Conservation (phyloP, 1,140 invertebrate genomes). For the Anastrepha obliqua region DNA sequence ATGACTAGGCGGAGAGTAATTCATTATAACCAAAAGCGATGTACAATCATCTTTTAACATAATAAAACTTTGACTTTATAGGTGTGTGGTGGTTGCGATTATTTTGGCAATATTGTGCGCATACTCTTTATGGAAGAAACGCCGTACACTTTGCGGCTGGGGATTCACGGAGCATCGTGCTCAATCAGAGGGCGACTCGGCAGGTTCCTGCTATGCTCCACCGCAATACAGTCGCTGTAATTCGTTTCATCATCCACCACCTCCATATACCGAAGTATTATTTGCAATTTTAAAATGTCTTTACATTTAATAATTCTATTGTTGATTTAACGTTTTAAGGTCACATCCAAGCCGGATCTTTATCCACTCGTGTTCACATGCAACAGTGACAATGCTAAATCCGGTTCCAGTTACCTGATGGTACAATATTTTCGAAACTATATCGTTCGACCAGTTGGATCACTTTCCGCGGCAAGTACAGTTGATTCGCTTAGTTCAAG, state of each 20-base stretch:
- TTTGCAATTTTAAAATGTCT: background rate
- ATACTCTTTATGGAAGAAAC: constrained; percentile 81
- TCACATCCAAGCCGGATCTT: constrained; percentile 88
- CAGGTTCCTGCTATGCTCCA: constrained; percentile 84
- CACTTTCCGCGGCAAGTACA: constrained; percentile 86
- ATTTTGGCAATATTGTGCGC: constrained; percentile 79
- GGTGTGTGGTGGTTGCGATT: constrained; percentile 78
- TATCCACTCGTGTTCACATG: constrained; percentile 89
- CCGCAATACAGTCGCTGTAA: constrained; percentile 86
- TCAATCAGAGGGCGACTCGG: constrained; percentile 82
- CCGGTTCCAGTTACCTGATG: constrained; percentile 84
- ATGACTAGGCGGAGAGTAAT: no score
- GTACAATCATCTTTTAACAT: no score
- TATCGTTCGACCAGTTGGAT: constrained; percentile 82
- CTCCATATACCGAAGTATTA: constrained; percentile 87
- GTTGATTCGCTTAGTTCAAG: constrained; percentile 88
- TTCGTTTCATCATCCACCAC: constrained; percentile 85
- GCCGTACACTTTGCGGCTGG: constrained; percentile 76
- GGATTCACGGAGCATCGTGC: constrained; percentile 74
- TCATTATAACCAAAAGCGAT: no score
- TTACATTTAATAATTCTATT: background rate
- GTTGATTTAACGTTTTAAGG: constrained; percentile 75
- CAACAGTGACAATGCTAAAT: constrained; percentile 79
- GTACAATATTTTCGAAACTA: constrained; percentile 88
- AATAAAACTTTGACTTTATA: constrained; percentile 66